A percentile compares a stretch with the other conserved stretches of the same genome.
Evolutionary conservation across 2,113 vertebrate species (phyloP).

Genomic region (Thomomys bottae): DNA sequence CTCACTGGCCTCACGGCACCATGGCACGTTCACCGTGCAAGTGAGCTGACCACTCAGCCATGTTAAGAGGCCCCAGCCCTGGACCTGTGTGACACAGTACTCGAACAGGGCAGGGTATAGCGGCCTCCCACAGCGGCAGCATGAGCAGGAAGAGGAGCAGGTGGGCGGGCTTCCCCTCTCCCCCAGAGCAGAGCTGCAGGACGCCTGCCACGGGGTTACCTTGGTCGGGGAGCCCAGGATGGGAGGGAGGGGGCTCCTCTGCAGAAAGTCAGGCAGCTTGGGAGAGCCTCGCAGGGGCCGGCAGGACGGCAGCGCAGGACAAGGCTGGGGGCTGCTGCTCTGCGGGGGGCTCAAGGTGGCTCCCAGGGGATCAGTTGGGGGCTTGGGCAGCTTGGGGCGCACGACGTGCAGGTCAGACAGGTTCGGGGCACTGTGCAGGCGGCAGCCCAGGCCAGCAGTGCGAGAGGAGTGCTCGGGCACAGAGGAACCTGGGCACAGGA

Average conservation of each 20-base stretch:
- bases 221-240: slow-evolving; percentile 96
- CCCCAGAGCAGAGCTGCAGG: neutral
- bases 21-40: no score
- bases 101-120: no score
- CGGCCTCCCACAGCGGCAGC: no score
- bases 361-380: slow-evolving; percentile 92
- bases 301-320: slow-evolving; percentile 83
- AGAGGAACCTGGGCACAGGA: slow-evolving; percentile 76
- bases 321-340: slow-evolving; percentile 81
- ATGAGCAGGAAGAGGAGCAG: neutral
- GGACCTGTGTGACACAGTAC: no score
- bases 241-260: slow-evolving; percentile 94
- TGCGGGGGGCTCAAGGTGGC: slow-evolving; percentile 76
- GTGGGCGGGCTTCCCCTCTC: neutral
- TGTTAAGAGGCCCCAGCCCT: no score
- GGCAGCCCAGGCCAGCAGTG: slow-evolving; percentile 88
- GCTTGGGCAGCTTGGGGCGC: slow-evolving; percentile 95
- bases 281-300: slow-evolving; percentile 93
- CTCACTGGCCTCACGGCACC: no score
- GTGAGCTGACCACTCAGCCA: no score
- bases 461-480: slow-evolving; percentile 79
- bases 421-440: slow-evolving; percentile 98
- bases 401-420: slow-evolving; percentile 85
- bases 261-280: slow-evolving; percentile 95
- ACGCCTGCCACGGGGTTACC: slow-evolving; percentile 79